These are phyloP conservation scores for Pemphredon lugubris DNA, from an alignment of 2,888 invertebrate genomes.

Conservation along the genomic window DNA sequence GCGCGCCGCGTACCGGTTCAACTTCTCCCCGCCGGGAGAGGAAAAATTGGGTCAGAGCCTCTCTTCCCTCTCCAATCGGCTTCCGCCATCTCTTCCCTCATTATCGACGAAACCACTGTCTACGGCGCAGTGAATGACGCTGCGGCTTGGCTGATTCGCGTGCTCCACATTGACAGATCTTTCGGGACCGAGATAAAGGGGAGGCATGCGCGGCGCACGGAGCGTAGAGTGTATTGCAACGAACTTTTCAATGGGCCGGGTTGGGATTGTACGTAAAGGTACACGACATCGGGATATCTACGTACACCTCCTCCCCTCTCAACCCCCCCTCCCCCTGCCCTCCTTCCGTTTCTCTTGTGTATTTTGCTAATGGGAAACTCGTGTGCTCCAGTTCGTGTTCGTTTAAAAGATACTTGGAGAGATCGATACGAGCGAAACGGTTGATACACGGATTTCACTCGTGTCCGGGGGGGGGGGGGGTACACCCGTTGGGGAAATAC, in stretches of 20 bases:
- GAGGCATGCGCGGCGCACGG: constrained; percentile 21
- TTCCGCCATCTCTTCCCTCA: constrained; percentile 43
- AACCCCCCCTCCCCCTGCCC: background rate
- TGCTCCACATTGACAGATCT: constrained; percentile 39
- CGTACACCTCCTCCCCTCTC: constrained; percentile 10
- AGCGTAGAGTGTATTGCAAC: constrained; percentile 34
- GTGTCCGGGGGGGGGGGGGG: too few relatives aligned
- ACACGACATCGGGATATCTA: constrained; percentile 26
- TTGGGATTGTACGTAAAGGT: constrained; percentile 30
- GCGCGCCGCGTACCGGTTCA: too few relatives aligned
- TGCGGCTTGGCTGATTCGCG: constrained; percentile 40
- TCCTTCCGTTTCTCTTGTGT: constrained; percentile 23
- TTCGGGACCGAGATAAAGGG: constrained; percentile 4
- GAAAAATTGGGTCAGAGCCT: background rate
- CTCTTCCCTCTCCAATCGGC: background rate
- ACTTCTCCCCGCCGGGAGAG: too few relatives aligned
- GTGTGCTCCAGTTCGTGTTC: constrained; percentile 43
- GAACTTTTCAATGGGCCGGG: constrained; percentile 56
- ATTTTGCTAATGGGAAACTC: constrained; percentile 52
- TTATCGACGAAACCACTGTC: constrained; percentile 64
- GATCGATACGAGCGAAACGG: constrained; percentile 2
- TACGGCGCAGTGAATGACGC: constrained; percentile 47
- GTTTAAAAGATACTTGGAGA: constrained; percentile 18
- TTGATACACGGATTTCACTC: background rate
- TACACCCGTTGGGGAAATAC: too few relatives aligned